Evolutionary conservation across 2,888 invertebrate species (phyloP).

Genomic region (Melanargia galathea): DNA sequence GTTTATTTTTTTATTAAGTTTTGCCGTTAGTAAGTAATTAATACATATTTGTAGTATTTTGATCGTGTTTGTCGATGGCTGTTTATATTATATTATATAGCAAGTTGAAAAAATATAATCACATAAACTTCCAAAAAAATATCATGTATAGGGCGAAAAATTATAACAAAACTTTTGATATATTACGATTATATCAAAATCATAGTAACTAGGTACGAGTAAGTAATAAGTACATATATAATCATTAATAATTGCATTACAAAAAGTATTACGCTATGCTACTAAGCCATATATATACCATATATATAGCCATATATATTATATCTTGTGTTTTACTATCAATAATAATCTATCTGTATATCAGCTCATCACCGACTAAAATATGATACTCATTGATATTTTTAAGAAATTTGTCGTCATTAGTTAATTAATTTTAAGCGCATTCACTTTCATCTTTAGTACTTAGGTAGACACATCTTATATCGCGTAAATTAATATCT

Average conservation of each 20-base stretch:
- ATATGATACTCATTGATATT: neutral
- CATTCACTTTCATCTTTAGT: neutral
- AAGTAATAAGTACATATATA: too few species aligned
- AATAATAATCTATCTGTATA: too few species aligned
- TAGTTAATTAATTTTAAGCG: neutral
- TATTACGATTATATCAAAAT: neutral
- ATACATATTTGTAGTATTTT: neutral
- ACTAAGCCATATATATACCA: too few species aligned
- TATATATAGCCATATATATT: too few species aligned
- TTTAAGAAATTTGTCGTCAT: too few species aligned
- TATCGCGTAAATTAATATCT: neutral
- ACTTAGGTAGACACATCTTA: neutral
- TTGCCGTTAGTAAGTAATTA: neutral
- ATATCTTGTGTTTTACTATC: too few species aligned
- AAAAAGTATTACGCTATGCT: too few species aligned
- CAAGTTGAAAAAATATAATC: constrained; percentile 53
- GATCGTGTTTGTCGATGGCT: neutral
- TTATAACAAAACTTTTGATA: neutral
- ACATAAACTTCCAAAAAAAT: constrained; percentile 73
- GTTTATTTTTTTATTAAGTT: neutral
- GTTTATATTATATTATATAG: constrained; percentile 11
- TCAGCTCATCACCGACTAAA: too few species aligned
- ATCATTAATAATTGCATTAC: too few species aligned
- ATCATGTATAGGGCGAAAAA: constrained; percentile 46
- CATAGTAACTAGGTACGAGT: neutral